These are phyloP conservation scores for Epizoanthus scotinus DNA, from an alignment of 92 coral and sea anemone species.

Conservation along the genomic window DNA sequence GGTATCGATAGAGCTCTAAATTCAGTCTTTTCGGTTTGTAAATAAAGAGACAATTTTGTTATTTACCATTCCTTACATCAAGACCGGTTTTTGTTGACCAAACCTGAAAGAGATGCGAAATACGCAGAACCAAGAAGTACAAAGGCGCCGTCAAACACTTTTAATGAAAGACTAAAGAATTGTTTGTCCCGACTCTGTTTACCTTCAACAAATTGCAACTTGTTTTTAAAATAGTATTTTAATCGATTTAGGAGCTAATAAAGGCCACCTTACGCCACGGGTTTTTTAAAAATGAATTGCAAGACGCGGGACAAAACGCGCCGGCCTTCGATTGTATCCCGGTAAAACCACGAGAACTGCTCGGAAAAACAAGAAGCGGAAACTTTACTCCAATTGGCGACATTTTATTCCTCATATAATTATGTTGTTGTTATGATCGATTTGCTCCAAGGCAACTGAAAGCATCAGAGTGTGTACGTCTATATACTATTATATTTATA, in stretches of 20 bases:
- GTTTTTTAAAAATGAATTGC: not conserved
- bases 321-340: slow-evolving; percentile 18
- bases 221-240: not conserved
- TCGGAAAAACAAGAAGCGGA: not conserved
- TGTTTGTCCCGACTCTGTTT: slow-evolving; percentile 10
- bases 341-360: slow-evolving; percentile 35
- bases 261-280: slow-evolving; percentile 9
- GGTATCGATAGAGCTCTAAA: no score
- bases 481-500: not conserved
- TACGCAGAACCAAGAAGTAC: not conserved
- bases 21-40: no score
- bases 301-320: not conserved
- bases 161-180: slow-evolving; percentile 3
- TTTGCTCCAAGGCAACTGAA: not conserved
- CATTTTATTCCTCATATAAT: not conserved
- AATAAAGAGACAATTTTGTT: not conserved
- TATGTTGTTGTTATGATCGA: not conserved
- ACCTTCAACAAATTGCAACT: not conserved
- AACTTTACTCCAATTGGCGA: not conserved
- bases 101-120: not conserved
- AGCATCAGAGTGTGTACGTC: not conserved
- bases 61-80: not conserved
- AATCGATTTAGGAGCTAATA: not conserved
- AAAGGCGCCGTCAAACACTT: slow-evolving; percentile 30
- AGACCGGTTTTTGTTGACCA: slow-evolving; percentile 5